These are phyloP conservation scores for Malacoraja senta DNA, from an alignment of 2,797 vertebrate species.

Conservation along the genomic window DNA sequence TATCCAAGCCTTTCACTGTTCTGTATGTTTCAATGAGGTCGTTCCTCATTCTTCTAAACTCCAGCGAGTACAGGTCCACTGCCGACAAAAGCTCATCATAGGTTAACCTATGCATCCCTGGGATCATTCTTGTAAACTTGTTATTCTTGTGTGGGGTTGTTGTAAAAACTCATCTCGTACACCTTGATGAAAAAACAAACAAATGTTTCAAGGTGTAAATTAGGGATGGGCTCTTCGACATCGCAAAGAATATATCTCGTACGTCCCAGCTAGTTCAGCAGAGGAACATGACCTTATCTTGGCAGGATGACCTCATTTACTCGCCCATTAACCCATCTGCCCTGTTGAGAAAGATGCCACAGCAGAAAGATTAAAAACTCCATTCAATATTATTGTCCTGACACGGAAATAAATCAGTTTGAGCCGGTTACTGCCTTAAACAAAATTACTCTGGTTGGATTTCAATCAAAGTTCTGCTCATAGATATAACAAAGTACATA, in stretches of 20 bases:
- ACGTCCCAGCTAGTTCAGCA: background rate
- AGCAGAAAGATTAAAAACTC: background rate
- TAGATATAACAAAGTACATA: background rate
- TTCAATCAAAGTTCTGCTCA: conserved; percentile 16
- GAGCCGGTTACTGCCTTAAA: background rate
- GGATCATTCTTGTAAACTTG: too few relatives aligned
- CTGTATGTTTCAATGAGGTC: too few relatives aligned
- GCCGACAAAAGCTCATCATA: too few relatives aligned
- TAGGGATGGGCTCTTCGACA: background rate
- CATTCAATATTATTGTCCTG: background rate
- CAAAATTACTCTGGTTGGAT: background rate
- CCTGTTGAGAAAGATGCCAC: background rate
- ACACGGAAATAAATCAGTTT: background rate
- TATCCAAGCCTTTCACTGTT: too few relatives aligned
- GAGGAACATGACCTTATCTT: background rate
- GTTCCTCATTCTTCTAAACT: too few relatives aligned
- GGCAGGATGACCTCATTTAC: background rate
- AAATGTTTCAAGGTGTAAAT: too few relatives aligned
- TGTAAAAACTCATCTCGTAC: too few relatives aligned
- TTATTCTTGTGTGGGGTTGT: too few relatives aligned
- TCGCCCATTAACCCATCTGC: background rate
- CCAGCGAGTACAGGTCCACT: too few relatives aligned
- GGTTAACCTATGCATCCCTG: too few relatives aligned
- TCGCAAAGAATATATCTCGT: background rate
- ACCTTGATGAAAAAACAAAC: too few relatives aligned